A percentile compares a stretch with the other conserved stretches of the same genome.
Evolutionary conservation across 2,888 invertebrate genomes (phyloP).

Genomic region (Creontiades dilutus): DNA sequence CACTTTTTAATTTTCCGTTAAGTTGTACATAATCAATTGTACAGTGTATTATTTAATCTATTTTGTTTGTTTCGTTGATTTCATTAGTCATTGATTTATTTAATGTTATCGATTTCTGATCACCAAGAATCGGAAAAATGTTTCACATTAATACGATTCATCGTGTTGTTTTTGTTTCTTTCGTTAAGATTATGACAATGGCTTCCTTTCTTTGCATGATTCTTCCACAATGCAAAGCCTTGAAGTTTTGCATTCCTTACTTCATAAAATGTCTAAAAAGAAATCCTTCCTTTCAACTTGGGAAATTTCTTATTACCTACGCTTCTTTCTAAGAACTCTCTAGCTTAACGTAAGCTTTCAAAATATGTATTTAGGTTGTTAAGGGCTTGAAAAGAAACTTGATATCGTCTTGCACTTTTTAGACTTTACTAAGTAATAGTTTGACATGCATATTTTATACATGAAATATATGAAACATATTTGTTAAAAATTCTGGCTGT

Average conservation of each 20-base stretch:
- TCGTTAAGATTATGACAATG: background rate
- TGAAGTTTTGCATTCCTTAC: constrained; percentile 29
- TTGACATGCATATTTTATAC: constrained; percentile 17
- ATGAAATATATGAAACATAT: constrained; percentile 7
- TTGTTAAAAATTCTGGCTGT: constrained; percentile 33
- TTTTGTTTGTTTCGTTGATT: constrained; percentile 27
- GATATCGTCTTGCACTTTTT: constrained; percentile 12
- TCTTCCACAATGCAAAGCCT: constrained; percentile 26
- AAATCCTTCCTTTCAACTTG: constrained; percentile 2
- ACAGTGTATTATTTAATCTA: constrained; percentile 23
- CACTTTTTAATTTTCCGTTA: constrained; percentile 29
- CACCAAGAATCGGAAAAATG: background rate
- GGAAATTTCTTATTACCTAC: constrained; percentile 33
- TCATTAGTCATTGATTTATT: background rate
- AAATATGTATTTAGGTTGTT: constrained; percentile 38
- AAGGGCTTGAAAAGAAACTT: constrained; percentile 12
- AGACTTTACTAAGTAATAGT: background rate
- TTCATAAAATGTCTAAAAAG: background rate
- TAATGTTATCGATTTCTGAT: background rate
- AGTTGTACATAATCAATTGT: constrained; percentile 51
- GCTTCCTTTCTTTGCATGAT: constrained; percentile 9
- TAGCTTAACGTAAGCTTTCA: constrained; percentile 44
- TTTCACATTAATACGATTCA: background rate
- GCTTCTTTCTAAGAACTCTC: constrained; percentile 54
- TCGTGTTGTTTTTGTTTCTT: background rate